A percentile compares a stretch with the other conserved stretches of the same genome.
Evolutionary conservation across 1,140 invertebrate genomes (phyloP).

Genomic region (Apis laboriosa): DNA sequence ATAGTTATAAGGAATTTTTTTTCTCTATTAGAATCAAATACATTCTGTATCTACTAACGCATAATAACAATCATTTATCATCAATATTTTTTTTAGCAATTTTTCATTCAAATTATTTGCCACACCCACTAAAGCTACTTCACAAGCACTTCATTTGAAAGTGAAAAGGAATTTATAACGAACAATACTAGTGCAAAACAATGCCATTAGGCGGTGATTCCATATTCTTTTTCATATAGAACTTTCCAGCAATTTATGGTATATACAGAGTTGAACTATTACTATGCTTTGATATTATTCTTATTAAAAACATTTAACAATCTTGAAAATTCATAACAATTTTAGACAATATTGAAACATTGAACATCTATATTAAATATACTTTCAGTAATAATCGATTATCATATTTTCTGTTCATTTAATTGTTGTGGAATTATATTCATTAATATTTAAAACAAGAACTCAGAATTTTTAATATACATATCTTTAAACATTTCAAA

Average conservation of each 20-base stretch:
- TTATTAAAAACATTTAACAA: background rate
- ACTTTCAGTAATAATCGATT: too few relatives aligned
- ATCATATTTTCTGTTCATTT: too few relatives aligned
- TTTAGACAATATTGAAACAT: too few relatives aligned
- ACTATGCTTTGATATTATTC: background rate
- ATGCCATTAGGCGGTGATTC: slow-evolving; percentile 6
- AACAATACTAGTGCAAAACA: slow-evolving; percentile 22
- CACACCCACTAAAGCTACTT: slow-evolving; percentile 6
- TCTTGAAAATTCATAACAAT: too few relatives aligned
- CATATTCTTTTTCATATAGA: slow-evolving; percentile 1
- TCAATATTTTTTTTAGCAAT: background rate
- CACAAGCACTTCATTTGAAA: slow-evolving; percentile 28
- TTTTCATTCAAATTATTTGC: slow-evolving; percentile 3
- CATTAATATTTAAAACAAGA: too few relatives aligned
- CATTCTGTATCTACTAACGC: background rate
- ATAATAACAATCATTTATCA: background rate
- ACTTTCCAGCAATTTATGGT: background rate
- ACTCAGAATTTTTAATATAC: too few relatives aligned
- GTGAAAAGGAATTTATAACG: slow-evolving; percentile 11
- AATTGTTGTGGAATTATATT: too few relatives aligned
- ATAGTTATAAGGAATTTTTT: too few relatives aligned
- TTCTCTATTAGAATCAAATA: background rate
- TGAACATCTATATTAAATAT: too few relatives aligned
- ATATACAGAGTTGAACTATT: background rate
- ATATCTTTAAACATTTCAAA: too few relatives aligned